Conservation (phyloP, 1,140 invertebrate genomes). For the Arion vulgaris region DNA sequence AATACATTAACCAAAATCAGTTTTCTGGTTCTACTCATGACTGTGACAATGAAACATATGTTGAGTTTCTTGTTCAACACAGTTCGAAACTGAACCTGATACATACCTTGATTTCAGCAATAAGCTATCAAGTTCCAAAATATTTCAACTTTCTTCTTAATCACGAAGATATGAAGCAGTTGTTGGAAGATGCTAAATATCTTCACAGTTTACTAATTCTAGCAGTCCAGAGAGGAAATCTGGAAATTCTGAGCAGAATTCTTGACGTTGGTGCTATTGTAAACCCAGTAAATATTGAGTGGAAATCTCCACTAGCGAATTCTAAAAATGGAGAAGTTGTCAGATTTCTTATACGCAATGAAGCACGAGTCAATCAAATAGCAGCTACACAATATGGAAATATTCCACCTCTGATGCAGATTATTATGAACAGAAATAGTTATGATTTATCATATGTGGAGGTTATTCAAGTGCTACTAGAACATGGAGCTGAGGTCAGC, state of each 20-base stretch:
- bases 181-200: not conserved
- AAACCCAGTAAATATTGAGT: not conserved
- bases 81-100: not conserved
- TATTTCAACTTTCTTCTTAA: not conserved
- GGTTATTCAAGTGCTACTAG: not conserved
- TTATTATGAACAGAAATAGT: not conserved
- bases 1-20: no score
- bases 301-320: not conserved
- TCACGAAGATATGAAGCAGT: not conserved
- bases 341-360: not conserved
- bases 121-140: not conserved
- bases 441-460: not conserved
- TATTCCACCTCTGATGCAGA: not conserved
- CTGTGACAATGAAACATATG: not conserved
- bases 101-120: not conserved
- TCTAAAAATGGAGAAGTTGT: not conserved
- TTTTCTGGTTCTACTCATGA: not conserved
- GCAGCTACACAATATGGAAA: not conserved
- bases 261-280: not conserved
- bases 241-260: not conserved
- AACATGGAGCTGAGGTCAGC: not conserved
- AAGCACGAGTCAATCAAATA: not conserved
- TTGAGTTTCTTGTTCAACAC: not conserved
- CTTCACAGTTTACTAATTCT: not conserved
- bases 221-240: not conserved